Evolutionary conservation across 2,888 invertebrate genomes (phyloP), one percentile per base, ranked within the genome.

Genomic region (Alitta virens): DNA sequence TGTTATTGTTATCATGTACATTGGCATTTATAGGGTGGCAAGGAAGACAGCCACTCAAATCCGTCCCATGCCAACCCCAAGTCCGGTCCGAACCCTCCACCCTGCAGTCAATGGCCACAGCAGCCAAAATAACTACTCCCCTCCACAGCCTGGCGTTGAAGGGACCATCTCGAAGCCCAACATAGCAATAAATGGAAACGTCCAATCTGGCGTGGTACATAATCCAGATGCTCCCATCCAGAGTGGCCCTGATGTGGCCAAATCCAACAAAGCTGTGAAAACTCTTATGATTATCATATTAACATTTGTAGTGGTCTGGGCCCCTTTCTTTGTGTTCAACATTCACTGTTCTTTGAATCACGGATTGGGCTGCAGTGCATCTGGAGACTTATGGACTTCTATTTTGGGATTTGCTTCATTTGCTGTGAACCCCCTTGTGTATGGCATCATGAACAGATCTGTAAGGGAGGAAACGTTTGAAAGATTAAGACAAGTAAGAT

Each of bases 391-490:
- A 2, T 33, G n/a, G 33, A 40, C 40, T 3, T 38, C 54, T 16
- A 38, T 33, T 33, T n/a, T 54, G 33, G 54, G 38, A 18, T 54
- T 38, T 23, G 24, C 54, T 2, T 54, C 54, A 14, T 54, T 33
- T 38, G 54, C 38, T 9, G n/a, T 54, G 2, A 54, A 54, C 38
- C 54, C 54, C 14, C 9, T 54, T 2, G 21, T 54, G 16, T 54
- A 54, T 21, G 54, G 54, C n/a, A 38, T 33, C 23, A 26, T 54
- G 54, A 54, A 54, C 33, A 54, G 54, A 18, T n/a, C 38, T 16
- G 54, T 54, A 7, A 33, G 54, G 38, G 54, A 54, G 33, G 54
- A 54, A 40, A 21, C 40, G n/a, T 14, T 38, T 16, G 33, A 27
- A 12, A n/a, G 54, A 12, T 21, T 54, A 33, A n/a, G 18, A 21